Evolutionary conservation across 2,113 vertebrate genomes (phyloP), one percentile per base, ranked within the genome.

Genomic region (Scartelaos histophorus): DNA sequence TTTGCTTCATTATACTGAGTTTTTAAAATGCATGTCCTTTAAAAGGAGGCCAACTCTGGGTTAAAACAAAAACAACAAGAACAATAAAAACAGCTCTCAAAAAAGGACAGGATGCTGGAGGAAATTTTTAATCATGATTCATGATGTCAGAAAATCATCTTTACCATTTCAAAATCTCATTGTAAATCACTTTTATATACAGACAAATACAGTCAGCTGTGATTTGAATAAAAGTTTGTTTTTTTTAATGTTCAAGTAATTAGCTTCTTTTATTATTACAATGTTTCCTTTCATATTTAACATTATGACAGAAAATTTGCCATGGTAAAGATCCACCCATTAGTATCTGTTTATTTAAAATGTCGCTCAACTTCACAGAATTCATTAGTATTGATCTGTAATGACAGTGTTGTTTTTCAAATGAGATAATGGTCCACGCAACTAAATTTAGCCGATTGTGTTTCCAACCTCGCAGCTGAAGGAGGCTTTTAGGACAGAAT

Each of bases 341-440:
- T 11, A 64, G 34, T n/a, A n/a, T 19, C 61, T 38, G 17, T 38
- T 70, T 70, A 67, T 22, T 61, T 66, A 22, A 74, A 47, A 73
- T 57, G 67, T 66, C 74, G 77, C 82, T 60, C 66, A 38, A 73
- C 15, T 19, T 19, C 49, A 51, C 49, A 80, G 66, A 81, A 57
- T 69, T 65, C 71, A 82, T 76, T 82, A 60, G 73, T 78, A 90
- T 86, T 73, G 86, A 91, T 87, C 73, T 66, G 74, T 70, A 71
- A 17, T 49, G 17, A 65, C 21, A 0, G 56, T 58, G 21, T 24
- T 47, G 58, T 58, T 61, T 29, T 45, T 29, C 29, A 7, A 49
- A 75, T 67, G 71, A 75, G 65, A 81, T 71, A 79, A 79, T 73
- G 7, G 68, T 0, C 22, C n/a, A 54, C 58, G 15, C 47, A 25